Evolutionary conservation across 2,888 invertebrate genomes (phyloP), one percentile per base, ranked within the genome.

Genomic region (Stenotaenia linearis): DNA sequence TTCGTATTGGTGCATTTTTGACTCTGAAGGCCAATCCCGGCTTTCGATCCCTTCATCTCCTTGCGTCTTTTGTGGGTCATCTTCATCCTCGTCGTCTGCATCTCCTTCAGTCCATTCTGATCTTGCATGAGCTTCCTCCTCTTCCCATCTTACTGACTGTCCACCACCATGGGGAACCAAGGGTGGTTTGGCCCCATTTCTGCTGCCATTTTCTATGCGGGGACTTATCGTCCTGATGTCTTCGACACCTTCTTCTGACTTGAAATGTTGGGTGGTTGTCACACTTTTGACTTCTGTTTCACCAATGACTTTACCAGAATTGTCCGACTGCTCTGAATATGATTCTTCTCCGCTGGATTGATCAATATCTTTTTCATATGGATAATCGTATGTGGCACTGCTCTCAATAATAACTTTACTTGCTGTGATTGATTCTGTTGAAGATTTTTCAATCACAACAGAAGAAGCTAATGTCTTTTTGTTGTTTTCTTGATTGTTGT

Each of bases 181-280:
- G 1, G 78, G 76, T 15, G 69, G 77, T 21, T 78, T 78, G 9
- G 61, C 56, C 0, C 78, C 78, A 61, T 78, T 78, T 61, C 78
- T 56, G n/a, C 78, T 56, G 12, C 61, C 61, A n/a, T 78, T 40
- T 18, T 78, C 78, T 21, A 78, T 69, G 5, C 28, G 78, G 9
- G 78, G 32, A 40, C 78, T 78, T n/a, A 28, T 28, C 0, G 61
- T 56, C 5, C 32, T 2, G 0, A 56, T 56, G 10, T 78, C 78
- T 30, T 56, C 78, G 28, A 21, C 61, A 25, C 15, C 30, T 21
- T 61, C 61, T 30, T 78, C 69, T 1, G 69, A 69, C n/a, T 69
- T 69, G 15, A 25, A 69, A n/a, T 69, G 69, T 7, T 23, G 45
- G 10, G 28, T 69, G 9, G 56, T 23, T 56, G 69, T 32, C 1